A percentile compares a stretch with the other conserved stretches of the same genome.
Conservation (phyloP, 2,113 vertebrate species). For the Nyctereutes procyonoides region DNA sequence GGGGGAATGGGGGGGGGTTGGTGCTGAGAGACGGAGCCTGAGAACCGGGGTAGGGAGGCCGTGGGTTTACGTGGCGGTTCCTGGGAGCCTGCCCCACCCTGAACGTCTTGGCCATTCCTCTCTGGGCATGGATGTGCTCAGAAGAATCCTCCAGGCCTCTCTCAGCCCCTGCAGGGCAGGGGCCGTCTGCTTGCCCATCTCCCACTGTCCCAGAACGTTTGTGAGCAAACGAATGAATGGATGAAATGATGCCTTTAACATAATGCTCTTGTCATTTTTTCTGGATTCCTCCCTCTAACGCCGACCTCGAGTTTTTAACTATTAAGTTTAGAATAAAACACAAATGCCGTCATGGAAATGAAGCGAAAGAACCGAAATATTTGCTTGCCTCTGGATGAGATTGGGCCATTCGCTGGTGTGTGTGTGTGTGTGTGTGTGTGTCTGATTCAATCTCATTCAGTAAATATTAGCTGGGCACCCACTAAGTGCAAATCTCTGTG, state of each 20-base stretch:
- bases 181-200: background rate
- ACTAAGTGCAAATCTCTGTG: slow-evolving; percentile 34
- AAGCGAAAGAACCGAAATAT: background rate
- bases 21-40: background rate
- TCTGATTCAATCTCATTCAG: background rate
- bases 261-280: background rate
- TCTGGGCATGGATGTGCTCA: background rate
- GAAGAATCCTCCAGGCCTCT: background rate
- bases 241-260: background rate
- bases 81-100: background rate
- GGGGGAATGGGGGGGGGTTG: fast-evolving
- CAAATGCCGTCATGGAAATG: background rate
- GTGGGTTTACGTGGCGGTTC: fast-evolving
- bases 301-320: background rate
- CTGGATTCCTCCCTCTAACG: background rate
- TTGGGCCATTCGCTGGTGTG: background rate
- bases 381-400: background rate
- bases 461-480: slow-evolving; percentile 55
- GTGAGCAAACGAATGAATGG: background rate
- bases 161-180: background rate
- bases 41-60: background rate
- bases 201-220: background rate
- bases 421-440: background rate
- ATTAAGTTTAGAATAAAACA: slow-evolving; percentile 11
- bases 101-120: background rate